Evolutionary conservation across 2,888 invertebrate species (phyloP).

Genomic region (Didymodactylos carnosus): DNA sequence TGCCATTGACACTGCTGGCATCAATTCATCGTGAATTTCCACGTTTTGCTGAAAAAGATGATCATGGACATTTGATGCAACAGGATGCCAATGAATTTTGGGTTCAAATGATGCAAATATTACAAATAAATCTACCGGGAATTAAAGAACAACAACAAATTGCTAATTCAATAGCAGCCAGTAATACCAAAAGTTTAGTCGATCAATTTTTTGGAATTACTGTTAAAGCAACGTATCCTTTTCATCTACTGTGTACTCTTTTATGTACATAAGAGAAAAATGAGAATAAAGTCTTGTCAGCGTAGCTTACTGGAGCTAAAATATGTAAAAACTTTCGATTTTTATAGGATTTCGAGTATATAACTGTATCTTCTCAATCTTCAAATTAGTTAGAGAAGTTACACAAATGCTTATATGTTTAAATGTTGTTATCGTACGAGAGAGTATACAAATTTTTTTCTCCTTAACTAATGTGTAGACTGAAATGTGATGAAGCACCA

Average conservation of each 20-base stretch:
- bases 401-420: too few species aligned
- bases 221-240: constrained; percentile 44
- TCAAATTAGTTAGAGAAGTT: too few species aligned
- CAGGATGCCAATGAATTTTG: constrained; percentile 96
- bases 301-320: too few species aligned
- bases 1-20: constrained; percentile 57
- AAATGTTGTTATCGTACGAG: too few species aligned
- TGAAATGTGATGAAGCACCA: constrained; percentile 70
- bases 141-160: neutral
- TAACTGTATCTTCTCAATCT: too few species aligned
- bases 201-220: constrained; percentile 83
- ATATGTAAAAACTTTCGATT: too few species aligned
- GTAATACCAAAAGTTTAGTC: constrained; percentile 46
- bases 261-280: neutral
- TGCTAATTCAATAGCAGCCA: neutral
- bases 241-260: neutral
- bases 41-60: constrained; percentile 68
- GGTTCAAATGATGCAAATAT: constrained; percentile 71
- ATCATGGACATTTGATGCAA: constrained; percentile 58
- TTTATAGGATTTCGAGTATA: too few species aligned
- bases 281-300: too few species aligned
- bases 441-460: too few species aligned
- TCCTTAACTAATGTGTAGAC: constrained; percentile 45
- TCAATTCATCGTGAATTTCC: constrained; percentile 66
- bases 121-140: constrained; percentile 50